These are phyloP conservation scores for Enteromius treurensis DNA, from an alignment of 2,797 vertebrate genomes.

Conservation along the genomic window DNA sequence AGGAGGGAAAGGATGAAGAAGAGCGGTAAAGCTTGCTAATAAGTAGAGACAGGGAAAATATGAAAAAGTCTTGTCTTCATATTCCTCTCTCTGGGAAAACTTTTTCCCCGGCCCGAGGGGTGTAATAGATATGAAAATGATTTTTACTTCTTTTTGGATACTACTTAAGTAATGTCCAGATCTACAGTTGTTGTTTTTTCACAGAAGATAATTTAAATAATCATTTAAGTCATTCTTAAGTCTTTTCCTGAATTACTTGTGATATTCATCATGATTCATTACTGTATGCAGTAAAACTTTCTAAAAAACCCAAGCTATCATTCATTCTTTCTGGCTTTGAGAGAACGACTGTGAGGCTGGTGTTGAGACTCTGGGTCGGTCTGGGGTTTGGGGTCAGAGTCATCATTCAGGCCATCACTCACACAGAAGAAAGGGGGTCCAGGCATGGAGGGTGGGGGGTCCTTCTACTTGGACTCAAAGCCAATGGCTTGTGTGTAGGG, in stretches of 20 bases:
- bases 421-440: constrained; percentile 34
- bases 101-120: not conserved
- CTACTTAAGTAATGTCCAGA: not conserved
- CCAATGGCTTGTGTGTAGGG: constrained; percentile 42
- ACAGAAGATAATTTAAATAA: not conserved
- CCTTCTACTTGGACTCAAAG: constrained; percentile 21
- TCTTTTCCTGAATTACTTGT: not conserved
- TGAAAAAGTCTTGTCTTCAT: constrained; percentile 25
- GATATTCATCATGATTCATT: constrained; percentile 9
- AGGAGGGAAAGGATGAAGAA: constrained; percentile 18
- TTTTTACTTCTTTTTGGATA: not conserved
- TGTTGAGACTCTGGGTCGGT: constrained; percentile 49
- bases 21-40: constrained; percentile 52
- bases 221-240: too few species aligned
- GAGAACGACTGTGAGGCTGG: constrained; percentile 38
- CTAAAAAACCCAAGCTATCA: constrained; percentile 27
- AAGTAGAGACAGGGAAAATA: constrained; percentile 52
- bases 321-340: constrained; percentile 36
- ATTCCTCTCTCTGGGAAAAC: constrained; percentile 10
- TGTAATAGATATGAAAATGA: not conserved
- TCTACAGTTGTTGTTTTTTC: not conserved
- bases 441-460: constrained; percentile 39
- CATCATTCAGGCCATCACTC: constrained; percentile 61
- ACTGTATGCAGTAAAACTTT: constrained; percentile 2
- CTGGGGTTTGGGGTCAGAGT: constrained; percentile 49